Conservation (phyloP, 1,140 invertebrate species). For the Tetraneura akinire region DNA sequence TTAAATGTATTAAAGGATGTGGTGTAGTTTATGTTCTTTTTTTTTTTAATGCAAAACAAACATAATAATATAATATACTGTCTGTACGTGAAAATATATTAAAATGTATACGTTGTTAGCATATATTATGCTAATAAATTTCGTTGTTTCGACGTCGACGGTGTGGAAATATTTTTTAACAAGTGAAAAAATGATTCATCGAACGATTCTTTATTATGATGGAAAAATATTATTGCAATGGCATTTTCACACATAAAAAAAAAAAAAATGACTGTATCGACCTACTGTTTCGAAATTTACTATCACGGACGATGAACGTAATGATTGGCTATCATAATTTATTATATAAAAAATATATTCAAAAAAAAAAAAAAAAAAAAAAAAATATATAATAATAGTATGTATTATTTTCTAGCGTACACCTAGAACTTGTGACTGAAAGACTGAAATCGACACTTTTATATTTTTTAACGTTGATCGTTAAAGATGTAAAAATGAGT, state of each 20-base stretch:
- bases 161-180: background rate
- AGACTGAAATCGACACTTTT: too few species aligned
- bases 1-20: background rate
- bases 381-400: too few species aligned
- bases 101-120: background rate
- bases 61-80: background rate
- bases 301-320: background rate
- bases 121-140: background rate
- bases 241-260: too few species aligned
- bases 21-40: background rate
- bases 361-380: too few species aligned
- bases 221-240: background rate
- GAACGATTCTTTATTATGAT: conserved; percentile 2
- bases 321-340: background rate
- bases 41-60: background rate
- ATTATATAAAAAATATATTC: background rate
- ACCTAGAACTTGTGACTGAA: too few species aligned
- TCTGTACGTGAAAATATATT: too few species aligned
- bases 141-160: background rate
- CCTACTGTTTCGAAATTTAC: conserved; percentile 12
- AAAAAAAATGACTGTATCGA: too few species aligned
- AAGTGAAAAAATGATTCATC: background rate
- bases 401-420: too few species aligned
- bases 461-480: too few species aligned
- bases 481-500: too few species aligned